phyloP scores from a whole-genome alignment of 2,888 invertebrate species.

The Dicyrtoma fusca region DNA sequence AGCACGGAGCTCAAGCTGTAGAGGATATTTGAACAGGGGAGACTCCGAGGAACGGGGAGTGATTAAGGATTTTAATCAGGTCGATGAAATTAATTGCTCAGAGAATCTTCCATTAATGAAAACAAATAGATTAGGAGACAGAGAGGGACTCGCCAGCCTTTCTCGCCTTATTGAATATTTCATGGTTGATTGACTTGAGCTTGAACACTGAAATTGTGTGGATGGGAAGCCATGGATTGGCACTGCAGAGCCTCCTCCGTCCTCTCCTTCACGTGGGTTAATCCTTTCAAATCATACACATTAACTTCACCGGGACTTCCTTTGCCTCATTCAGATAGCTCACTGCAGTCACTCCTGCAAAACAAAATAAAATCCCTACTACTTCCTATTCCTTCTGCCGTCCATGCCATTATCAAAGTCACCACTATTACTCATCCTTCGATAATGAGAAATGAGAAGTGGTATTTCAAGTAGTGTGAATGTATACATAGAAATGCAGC shows the following conservation, averaged over 20 bases:
- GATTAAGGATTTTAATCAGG: slow-evolving; percentile 28
- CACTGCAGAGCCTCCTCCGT: not conserved
- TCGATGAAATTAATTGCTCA: slow-evolving; percentile 31
- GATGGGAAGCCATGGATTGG: not conserved
- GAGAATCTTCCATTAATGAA: slow-evolving; percentile 28
- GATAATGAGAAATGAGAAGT: not conserved
- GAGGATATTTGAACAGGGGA: no score
- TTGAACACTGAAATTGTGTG: not conserved
- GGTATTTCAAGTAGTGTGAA: no score
- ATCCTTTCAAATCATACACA: not conserved
- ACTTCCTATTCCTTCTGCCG: not conserved
- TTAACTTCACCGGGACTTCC: not conserved
- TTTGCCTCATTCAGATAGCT: not conserved
- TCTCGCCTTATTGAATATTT: slow-evolving; percentile 15
- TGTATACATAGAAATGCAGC: not conserved
- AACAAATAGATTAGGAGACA: slow-evolving; percentile 19
- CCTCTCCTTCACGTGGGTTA: not conserved
- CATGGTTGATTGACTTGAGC: slow-evolving; percentile 16
- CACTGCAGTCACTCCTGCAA: not conserved
- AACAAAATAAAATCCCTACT: not conserved
- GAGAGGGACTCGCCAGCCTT: not conserved
- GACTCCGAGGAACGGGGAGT: slow-evolving; percentile 9
- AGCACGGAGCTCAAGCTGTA: no score
- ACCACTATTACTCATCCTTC: not conserved
- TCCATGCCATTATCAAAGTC: no score